These are phyloP conservation scores for Eupithecia pulchellata DNA, from an alignment of 2,888 invertebrate species.

Conservation along the genomic window DNA sequence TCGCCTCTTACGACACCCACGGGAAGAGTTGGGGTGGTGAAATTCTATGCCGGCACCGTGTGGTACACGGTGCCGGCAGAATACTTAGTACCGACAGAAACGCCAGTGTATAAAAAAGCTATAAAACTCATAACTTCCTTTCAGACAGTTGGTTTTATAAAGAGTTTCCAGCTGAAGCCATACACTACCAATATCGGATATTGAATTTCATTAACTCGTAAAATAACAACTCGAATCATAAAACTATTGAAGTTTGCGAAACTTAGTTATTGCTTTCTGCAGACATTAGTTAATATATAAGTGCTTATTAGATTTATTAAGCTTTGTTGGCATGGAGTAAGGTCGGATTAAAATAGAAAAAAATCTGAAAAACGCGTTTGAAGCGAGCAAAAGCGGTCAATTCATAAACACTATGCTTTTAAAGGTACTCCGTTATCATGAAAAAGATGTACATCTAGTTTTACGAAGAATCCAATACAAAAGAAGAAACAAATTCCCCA, in stretches of 20 bases:
- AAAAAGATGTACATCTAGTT: too few relatives aligned
- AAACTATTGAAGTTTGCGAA: conserved; percentile 42
- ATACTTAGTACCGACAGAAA: neutral
- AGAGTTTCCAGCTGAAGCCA: neutral
- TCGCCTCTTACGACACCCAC: too few relatives aligned
- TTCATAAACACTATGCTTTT: too few relatives aligned
- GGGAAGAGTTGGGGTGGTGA: too few relatives aligned
- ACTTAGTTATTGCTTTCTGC: conserved; percentile 45
- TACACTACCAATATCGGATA: conserved; percentile 8
- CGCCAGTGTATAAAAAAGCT: neutral
- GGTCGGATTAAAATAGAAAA: neutral
- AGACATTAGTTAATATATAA: conserved; percentile 31
- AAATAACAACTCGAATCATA: conserved; percentile 33
- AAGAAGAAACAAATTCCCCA: too few relatives aligned
- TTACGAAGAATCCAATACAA: too few relatives aligned
- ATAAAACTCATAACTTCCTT: neutral
- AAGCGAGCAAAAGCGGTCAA: too few relatives aligned
- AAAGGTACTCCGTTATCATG: too few relatives aligned
- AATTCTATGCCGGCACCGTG: too few relatives aligned
- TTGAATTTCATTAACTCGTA: conserved; percentile 25
- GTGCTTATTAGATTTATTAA: neutral
- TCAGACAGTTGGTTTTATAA: neutral
- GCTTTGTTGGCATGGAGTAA: neutral
- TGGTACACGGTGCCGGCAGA: neutral
- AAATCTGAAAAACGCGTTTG: too few relatives aligned